Percentiles rank a stretch among this genome's conserved stretches.
phyloP scores from a whole-genome alignment of 2,113 vertebrate species.

The Dermatemys mawii region DNA sequence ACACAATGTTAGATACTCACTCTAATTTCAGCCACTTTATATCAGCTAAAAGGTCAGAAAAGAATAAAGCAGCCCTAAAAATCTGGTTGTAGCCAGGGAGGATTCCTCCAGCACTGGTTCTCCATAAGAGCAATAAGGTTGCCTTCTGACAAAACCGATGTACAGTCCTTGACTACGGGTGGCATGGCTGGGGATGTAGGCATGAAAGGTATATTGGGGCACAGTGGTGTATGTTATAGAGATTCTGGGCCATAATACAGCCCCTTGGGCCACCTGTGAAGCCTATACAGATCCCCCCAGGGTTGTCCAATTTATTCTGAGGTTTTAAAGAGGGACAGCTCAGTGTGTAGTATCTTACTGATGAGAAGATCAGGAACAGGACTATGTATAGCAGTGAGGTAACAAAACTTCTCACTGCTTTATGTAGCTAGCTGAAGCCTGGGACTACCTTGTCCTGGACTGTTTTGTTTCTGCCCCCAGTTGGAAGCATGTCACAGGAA shows the following conservation, averaged over 20 bases:
- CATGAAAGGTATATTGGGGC: not conserved
- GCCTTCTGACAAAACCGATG: not conserved
- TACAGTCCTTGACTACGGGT: not conserved
- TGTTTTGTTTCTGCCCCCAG: not conserved
- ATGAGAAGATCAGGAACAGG: not conserved
- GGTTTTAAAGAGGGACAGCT: not conserved
- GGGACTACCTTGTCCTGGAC: not conserved
- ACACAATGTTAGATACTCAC: not conserved
- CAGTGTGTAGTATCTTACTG: not conserved
- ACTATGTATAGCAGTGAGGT: not conserved
- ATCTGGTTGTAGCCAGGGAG: not conserved
- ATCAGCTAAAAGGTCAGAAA: not conserved
- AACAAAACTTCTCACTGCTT: not conserved
- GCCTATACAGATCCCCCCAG: not conserved
- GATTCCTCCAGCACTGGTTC: not conserved
- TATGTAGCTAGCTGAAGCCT: not conserved
- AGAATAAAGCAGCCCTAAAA: not conserved
- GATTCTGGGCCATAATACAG: not conserved
- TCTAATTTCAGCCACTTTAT: not conserved
- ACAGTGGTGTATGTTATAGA: not conserved
- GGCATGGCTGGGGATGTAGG: not conserved
- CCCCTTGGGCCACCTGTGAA: not conserved
- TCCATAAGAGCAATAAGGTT: not conserved
- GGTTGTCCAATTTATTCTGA: not conserved
- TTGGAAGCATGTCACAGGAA: not conserved